phyloP scores from a whole-genome alignment of 2,797 vertebrate species.

The Nyctibius grandis region DNA sequence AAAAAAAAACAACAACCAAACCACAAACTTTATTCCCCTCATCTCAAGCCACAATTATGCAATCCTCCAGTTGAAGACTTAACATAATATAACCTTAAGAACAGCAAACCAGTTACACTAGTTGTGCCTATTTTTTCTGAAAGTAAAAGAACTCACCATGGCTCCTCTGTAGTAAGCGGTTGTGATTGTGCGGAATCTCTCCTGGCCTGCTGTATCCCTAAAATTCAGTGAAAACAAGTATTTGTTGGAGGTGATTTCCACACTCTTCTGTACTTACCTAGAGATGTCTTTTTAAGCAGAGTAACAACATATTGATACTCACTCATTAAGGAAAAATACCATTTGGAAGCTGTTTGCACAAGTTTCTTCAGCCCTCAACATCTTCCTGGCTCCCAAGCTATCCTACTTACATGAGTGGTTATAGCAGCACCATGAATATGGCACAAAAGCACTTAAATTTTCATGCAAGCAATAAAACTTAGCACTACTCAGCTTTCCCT shows the following conservation, averaged over 20 bases:
- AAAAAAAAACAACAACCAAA: neutral
- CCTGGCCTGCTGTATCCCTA: constrained; percentile 97
- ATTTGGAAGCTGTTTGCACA: neutral
- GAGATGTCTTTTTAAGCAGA: neutral
- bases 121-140: neutral
- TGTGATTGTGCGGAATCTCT: constrained; percentile 97
- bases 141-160: constrained; percentile 81
- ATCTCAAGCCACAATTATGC: neutral
- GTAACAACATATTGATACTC: neutral
- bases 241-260: neutral
- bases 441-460: neutral
- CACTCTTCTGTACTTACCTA: neutral
- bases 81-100: neutral
- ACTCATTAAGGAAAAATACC: neutral
- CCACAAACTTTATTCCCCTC: neutral
- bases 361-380: neutral
- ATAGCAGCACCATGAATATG: neutral
- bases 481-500: neutral
- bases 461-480: neutral
- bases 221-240: neutral
- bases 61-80: neutral
- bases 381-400: neutral
- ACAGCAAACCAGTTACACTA: neutral
- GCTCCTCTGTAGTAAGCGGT: constrained; percentile 98
- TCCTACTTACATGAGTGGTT: neutral